Conservation (phyloP, 2,113 vertebrate genomes). For the Lasiurus borealis region DNA sequence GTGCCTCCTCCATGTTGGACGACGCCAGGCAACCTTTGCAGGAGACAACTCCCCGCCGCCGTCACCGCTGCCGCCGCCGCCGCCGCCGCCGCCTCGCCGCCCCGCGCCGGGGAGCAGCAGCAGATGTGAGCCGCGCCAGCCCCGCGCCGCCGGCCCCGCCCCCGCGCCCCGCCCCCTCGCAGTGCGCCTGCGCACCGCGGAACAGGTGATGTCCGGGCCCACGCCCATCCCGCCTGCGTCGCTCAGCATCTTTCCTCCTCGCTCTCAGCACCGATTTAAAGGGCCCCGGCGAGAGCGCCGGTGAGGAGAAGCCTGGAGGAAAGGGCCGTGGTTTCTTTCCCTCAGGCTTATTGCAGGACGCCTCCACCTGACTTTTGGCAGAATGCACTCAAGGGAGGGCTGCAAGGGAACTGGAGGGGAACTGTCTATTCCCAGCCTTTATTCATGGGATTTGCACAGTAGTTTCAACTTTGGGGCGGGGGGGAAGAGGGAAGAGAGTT, state of each 20-base stretch:
- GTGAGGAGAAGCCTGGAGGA: rapidly evolving
- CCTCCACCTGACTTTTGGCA: constrained; percentile 3
- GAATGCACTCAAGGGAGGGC: not conserved
- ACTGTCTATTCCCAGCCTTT: not conserved
- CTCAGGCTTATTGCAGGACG: constrained; percentile 51
- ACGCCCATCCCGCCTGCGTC: not conserved
- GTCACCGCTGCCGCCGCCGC: constrained; percentile 61
- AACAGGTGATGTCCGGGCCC: constrained; percentile 57
- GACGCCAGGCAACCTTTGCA: constrained; percentile 45
- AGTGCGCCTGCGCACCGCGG: constrained; percentile 88
- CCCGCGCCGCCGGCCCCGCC: constrained; percentile 68
- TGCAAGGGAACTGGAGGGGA: not conserved
- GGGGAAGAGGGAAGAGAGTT: no score
- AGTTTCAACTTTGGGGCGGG: not conserved
- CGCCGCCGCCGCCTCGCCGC: constrained; percentile 60
- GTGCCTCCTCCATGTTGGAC: constrained; percentile 80
- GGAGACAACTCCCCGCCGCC: constrained; percentile 31
- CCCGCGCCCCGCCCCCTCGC: constrained; percentile 73
- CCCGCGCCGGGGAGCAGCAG: constrained; percentile 8
- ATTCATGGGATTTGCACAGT: constrained; percentile 72
- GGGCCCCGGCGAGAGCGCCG: constrained; percentile 1
- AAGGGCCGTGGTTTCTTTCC: not conserved
- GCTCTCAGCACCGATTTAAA: constrained; percentile 75
- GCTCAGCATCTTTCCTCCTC: not conserved
- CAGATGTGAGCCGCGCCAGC: constrained; percentile 64